These are phyloP conservation scores for Rhabdophis nuchalis DNA, from an alignment of 2,797 vertebrate species.

Conservation along the genomic window DNA sequence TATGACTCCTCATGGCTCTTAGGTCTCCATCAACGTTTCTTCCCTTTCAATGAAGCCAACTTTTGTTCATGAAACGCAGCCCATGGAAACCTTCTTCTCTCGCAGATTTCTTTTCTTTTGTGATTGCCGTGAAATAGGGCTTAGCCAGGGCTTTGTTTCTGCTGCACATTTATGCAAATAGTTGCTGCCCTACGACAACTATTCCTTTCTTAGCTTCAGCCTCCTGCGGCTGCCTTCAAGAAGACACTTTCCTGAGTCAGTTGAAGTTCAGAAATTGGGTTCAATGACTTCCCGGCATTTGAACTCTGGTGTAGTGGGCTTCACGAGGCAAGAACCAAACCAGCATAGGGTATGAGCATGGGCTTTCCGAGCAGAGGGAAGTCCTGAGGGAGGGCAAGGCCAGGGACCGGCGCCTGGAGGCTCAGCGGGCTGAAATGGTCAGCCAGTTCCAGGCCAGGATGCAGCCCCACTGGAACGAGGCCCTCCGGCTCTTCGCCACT, in stretches of 20 bases:
- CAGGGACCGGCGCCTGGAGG: no score
- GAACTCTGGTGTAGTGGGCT: neutral
- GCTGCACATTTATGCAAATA: conserved; percentile 18
- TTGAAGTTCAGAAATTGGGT: conserved; percentile 50
- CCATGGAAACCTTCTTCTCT: neutral
- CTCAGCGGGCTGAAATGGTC: no score
- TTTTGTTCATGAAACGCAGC: neutral
- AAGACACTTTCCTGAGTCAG: conserved; percentile 50
- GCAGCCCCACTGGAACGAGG: no score
- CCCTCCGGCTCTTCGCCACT: no score
- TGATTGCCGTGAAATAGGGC: neutral
- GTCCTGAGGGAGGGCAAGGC: no score
- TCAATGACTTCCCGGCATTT: conserved; percentile 53
- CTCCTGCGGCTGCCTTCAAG: conserved; percentile 53
- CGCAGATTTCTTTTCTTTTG: neutral
- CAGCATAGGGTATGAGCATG: no score
- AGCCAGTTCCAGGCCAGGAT: no score
- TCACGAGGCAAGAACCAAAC: no score
- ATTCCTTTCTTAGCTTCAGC: conserved; percentile 54
- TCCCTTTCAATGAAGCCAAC: neutral
- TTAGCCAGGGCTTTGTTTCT: conserved; percentile 13
- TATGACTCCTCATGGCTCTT: neutral
- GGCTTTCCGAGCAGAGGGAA: no score
- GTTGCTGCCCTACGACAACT: conserved; percentile 32
- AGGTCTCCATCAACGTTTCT: neutral